Percentiles rank a stretch among this genome's conserved stretches.
Conservation (phyloP, 2,888 invertebrate species). For the Megaustenia siamemsis region DNA sequence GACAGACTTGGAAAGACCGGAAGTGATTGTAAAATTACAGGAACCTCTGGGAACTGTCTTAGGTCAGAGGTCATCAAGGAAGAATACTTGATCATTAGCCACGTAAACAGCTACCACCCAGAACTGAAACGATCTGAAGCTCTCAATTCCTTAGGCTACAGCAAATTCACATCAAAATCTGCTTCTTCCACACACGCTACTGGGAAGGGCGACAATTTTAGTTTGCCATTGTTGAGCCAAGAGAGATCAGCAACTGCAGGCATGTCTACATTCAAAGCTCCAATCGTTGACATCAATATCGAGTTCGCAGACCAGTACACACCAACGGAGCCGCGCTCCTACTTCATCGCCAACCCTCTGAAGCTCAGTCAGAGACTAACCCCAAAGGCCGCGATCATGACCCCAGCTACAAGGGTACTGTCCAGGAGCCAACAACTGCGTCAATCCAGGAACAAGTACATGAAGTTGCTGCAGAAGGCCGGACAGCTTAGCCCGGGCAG, state of each 20-base stretch:
- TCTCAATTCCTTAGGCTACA: neutral
- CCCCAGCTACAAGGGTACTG: conserved; percentile 51
- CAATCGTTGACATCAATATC: conserved; percentile 54
- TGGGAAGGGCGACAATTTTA: too few relatives aligned
- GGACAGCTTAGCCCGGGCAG: conserved; percentile 49
- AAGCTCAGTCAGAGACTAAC: conserved; percentile 21
- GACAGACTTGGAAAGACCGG: neutral
- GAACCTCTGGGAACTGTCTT: neutral
- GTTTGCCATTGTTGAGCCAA: too few relatives aligned
- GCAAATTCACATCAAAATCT: conserved; percentile 2
- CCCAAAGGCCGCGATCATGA: conserved; percentile 48
- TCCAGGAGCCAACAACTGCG: conserved; percentile 58
- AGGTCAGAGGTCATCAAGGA: conserved; percentile 32
- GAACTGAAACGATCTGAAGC: conserved; percentile 45
- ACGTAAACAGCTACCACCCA: conserved; percentile 46
- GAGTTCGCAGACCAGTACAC: conserved; percentile 51
- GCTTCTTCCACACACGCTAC: too few relatives aligned
- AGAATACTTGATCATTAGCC: conserved; percentile 46
- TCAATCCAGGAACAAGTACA: conserved; percentile 58
- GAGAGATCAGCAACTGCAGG: too few relatives aligned
- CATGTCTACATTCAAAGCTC: conserved; percentile 30
- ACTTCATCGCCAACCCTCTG: conserved; percentile 40
- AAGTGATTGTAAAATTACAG: neutral
- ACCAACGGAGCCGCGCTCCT: conserved; percentile 11
- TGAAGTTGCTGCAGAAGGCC: conserved; percentile 49